Percentiles rank a stretch among this genome's conserved stretches.
Evolutionary conservation across 2,113 vertebrate genomes (phyloP).

Genomic region (Rhinichthys klamathensis): DNA sequence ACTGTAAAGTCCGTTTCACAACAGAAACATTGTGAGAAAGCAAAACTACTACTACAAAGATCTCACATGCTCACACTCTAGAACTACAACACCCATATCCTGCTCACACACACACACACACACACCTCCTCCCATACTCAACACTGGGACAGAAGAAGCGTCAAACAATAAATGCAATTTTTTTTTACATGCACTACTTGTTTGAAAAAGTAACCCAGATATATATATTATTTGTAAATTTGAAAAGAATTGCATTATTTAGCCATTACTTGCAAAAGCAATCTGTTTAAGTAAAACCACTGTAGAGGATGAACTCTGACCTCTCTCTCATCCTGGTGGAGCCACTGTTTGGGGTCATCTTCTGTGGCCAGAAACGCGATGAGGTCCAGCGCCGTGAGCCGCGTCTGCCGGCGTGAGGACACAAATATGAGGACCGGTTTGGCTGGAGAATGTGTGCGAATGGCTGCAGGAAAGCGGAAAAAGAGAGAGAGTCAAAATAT

Average conservation of each 20-base stretch:
- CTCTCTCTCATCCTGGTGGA: slow-evolving; percentile 98
- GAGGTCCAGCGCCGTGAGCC: slow-evolving; percentile 94
- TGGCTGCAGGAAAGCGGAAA: slow-evolving; percentile 75
- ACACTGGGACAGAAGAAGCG: not conserved
- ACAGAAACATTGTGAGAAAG: no score
- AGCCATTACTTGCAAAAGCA: not conserved
- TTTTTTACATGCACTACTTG: not conserved
- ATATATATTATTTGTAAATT: not conserved
- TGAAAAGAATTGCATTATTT: not conserved
- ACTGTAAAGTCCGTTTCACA: no score
- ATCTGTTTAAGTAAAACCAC: not conserved
- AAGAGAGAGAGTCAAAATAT: not conserved
- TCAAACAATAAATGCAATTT: not conserved
- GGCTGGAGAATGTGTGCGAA: slow-evolving; percentile 94
- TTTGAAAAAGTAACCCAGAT: not conserved
- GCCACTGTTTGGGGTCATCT: slow-evolving; percentile 98
- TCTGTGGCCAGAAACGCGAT: slow-evolving; percentile 96
- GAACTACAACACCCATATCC: not conserved
- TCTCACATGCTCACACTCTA: not conserved
- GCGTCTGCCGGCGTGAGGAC: slow-evolving; percentile 94
- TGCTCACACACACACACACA: not conserved
- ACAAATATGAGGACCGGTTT: slow-evolving; percentile 98
- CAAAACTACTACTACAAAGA: no score
- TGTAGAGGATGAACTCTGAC: slow-evolving; percentile 66
- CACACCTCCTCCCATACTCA: no score